Conservation (phyloP, 2,888 invertebrate genomes). For the Mythimna vitellina region DNA sequence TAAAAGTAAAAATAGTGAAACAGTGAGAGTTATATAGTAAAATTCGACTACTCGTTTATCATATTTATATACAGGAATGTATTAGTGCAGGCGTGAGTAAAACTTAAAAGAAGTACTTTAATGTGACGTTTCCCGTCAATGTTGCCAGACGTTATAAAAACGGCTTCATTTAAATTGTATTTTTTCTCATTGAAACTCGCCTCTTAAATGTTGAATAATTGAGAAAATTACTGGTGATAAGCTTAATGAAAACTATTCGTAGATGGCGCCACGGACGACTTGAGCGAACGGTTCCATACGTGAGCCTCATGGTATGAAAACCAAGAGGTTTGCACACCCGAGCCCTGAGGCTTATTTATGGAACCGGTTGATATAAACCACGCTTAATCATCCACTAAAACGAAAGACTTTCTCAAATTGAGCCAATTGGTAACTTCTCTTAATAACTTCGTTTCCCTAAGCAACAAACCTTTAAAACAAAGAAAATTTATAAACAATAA, state of each 20-base stretch:
- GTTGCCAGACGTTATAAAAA: slow-evolving; percentile 16
- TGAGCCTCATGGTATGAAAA: slow-evolving; percentile 26
- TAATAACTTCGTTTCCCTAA: neutral
- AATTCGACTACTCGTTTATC: slow-evolving; percentile 79
- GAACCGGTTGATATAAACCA: slow-evolving; percentile 35
- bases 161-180: slow-evolving; percentile 1
- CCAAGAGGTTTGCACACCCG: slow-evolving; percentile 41
- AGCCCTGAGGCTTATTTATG: slow-evolving; percentile 54
- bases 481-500: slow-evolving; percentile 20
- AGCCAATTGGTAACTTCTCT: slow-evolving; percentile 23
- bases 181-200: slow-evolving; percentile 12
- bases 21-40: slow-evolving; percentile 84
- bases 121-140: slow-evolving; percentile 49
- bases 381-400: neutral
- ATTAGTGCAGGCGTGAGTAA: slow-evolving; percentile 72
- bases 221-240: slow-evolving; percentile 45
- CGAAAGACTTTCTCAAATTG: neutral
- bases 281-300: slow-evolving; percentile 43
- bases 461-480: slow-evolving; percentile 3
- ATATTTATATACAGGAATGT: slow-evolving; percentile 81
- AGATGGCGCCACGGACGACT: slow-evolving; percentile 62
- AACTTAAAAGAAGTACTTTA: slow-evolving; percentile 57
- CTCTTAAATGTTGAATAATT: slow-evolving; percentile 26
- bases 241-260: slow-evolving; percentile 40
- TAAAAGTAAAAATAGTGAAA: slow-evolving; percentile 82